A percentile compares a stretch with the other conserved stretches of the same genome.
phyloP scores from a whole-genome alignment of 2,113 vertebrate species.

The Etheostoma cragini region DNA sequence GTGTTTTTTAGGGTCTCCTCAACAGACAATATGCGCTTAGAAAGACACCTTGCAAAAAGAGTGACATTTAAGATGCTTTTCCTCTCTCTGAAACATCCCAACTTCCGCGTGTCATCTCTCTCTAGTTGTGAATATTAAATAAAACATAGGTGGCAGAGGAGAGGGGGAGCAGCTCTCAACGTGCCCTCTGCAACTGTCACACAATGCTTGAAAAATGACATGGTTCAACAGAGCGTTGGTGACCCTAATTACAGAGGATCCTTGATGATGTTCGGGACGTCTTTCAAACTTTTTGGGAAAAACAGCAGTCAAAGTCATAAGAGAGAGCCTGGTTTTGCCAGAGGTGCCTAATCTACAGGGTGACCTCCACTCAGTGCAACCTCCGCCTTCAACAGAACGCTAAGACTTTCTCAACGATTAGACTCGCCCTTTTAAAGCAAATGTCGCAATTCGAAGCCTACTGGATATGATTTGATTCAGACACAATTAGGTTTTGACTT shows the following conservation, averaged over 20 bases:
- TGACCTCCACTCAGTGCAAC: neutral
- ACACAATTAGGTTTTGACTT: neutral
- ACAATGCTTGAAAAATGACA: conserved; percentile 63
- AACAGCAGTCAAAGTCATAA: conserved; percentile 36
- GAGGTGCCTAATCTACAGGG: neutral
- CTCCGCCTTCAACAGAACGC: neutral
- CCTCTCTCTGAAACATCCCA: neutral
- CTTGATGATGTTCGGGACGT: conserved; percentile 36
- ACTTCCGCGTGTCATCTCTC: conserved; percentile 8
- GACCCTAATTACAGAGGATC: conserved; percentile 60
- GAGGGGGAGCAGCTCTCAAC: conserved; percentile 5
- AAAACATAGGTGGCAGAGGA: conserved; percentile 24
- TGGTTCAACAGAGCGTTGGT: conserved; percentile 59
- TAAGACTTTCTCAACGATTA: neutral
- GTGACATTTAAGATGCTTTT: neutral
- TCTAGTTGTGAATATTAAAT: conserved; percentile 43
- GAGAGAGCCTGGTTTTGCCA: conserved; percentile 16
- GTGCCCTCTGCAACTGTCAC: conserved; percentile 55
- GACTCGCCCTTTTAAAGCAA: neutral
- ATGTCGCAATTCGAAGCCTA: neutral
- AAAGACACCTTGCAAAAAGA: neutral
- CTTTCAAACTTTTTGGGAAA: conserved; percentile 63
- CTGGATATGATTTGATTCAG: neutral
- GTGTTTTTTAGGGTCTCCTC: no score
- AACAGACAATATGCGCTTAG: conserved; percentile 5